Evolutionary conservation across 2,888 invertebrate species (phyloP).

Genomic region (Entomobrya proxima): DNA sequence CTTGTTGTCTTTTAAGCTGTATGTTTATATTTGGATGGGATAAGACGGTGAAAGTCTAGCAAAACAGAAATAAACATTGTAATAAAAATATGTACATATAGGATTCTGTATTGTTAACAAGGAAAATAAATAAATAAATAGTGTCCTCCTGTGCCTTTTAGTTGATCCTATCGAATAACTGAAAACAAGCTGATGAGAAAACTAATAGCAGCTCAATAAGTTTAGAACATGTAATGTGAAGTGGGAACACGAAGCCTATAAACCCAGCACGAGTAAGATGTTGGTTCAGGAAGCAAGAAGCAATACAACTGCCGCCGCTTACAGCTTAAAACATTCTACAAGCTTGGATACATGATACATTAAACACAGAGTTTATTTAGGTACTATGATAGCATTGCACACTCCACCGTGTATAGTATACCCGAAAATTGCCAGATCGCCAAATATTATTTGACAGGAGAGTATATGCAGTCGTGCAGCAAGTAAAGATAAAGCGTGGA

Average conservation of each 20-base stretch:
- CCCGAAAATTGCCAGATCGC: conserved; percentile 35
- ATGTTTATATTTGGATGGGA: not conserved
- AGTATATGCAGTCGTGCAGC: conserved; percentile 40
- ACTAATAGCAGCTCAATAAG: conserved; percentile 29
- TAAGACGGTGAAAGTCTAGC: not conserved
- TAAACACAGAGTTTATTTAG: not conserved
- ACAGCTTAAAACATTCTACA: conserved; percentile 3
- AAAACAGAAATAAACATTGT: no score
- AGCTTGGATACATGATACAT: not conserved
- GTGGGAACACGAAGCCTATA: not conserved
- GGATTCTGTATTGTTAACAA: not conserved
- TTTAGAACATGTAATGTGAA: not conserved
- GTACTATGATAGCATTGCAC: conserved; percentile 3
- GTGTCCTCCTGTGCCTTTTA: conserved; percentile 26
- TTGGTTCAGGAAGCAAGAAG: conserved; percentile 19
- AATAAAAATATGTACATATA: not conserved
- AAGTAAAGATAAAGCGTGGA: not conserved
- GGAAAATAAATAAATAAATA: conserved; percentile 41
- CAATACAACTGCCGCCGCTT: no score
- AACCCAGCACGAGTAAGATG: not conserved
- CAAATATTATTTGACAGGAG: conserved; percentile 47
- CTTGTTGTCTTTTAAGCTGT: not conserved
- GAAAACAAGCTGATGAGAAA: conserved; percentile 22
- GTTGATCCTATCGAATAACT: conserved; percentile 16
- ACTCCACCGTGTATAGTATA: conserved; percentile 17